A percentile compares a stretch with the other conserved stretches of the same genome.
Evolutionary conservation across 2,797 vertebrate genomes (phyloP).

Genomic region (Gorsachius magnificus): DNA sequence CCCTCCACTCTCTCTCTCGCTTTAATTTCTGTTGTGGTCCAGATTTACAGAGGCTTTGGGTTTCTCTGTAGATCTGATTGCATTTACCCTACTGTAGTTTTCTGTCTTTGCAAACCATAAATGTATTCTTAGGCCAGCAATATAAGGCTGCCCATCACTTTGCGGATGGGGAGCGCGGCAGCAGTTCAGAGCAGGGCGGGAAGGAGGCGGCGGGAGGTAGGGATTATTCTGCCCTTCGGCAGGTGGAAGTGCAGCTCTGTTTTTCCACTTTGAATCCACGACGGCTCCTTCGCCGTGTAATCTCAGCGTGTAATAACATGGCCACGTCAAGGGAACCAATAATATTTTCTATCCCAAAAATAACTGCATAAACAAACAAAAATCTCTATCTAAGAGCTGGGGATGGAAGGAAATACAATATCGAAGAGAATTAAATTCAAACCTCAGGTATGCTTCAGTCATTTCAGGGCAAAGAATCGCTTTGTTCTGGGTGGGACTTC

Average conservation of each 20-base stretch:
- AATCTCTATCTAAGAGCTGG: not conserved
- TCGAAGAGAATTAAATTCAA: not conserved
- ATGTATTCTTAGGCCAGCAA: not conserved
- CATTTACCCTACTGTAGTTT: not conserved
- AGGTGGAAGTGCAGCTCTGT: not conserved
- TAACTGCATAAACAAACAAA: conserved; percentile 18
- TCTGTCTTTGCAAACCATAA: not conserved
- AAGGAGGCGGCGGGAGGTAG: not conserved
- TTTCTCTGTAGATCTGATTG: not conserved
- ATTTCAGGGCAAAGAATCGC: not conserved
- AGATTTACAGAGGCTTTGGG: not conserved
- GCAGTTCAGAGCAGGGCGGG: not conserved
- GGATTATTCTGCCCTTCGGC: not conserved
- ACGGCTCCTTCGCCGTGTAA: accelerated
- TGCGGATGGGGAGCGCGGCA: not conserved
- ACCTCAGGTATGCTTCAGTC: not conserved
- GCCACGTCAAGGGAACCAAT: not conserved
- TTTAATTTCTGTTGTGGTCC: not conserved
- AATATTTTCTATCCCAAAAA: not conserved
- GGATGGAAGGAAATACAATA: not conserved
- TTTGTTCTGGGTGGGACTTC: not conserved
- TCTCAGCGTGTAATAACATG: not conserved
- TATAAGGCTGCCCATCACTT: not conserved
- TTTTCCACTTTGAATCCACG: not conserved
- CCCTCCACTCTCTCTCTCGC: not conserved